These are phyloP conservation scores for Pseudobourletiella spinata DNA, from an alignment of 1,140 invertebrate species.

Conservation along the genomic window DNA sequence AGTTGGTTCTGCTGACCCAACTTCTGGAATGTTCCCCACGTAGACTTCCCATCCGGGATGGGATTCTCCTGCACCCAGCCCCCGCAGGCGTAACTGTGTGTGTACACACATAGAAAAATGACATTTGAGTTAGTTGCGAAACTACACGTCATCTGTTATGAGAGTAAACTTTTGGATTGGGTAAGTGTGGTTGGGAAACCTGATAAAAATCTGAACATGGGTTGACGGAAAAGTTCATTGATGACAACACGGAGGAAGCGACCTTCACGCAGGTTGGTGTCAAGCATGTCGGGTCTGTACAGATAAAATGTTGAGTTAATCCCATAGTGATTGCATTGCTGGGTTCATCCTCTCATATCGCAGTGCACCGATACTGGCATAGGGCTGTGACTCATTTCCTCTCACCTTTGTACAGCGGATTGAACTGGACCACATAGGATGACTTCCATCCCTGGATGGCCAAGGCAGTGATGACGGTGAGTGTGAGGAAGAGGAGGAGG, in stretches of 20 bases:
- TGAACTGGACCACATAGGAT: conserved; percentile 19
- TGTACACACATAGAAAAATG: too few relatives aligned
- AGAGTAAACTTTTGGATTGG: too few relatives aligned
- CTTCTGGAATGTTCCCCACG: conserved; percentile 91
- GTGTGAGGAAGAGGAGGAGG: conserved; percentile 14
- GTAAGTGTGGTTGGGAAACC: too few relatives aligned
- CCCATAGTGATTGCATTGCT: not conserved
- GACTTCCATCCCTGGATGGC: conserved; percentile 16
- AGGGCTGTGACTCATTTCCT: not conserved
- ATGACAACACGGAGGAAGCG: conserved; percentile 73
- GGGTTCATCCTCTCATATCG: not conserved
- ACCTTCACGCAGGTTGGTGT: conserved; percentile 33
- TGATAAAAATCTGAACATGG: conserved; percentile 94
- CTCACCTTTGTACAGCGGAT: conserved; percentile 1
- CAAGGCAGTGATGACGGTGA: conserved; percentile 14
- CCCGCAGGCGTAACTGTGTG: conserved; percentile 54
- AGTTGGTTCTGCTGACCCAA: conserved; percentile 86
- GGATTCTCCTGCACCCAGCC: conserved; percentile 49
- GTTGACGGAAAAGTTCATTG: conserved; percentile 66
- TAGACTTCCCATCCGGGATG: conserved; percentile 49
- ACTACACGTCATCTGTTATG: too few relatives aligned
- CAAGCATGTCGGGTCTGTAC: conserved; percentile 16
- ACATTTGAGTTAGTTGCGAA: too few relatives aligned
- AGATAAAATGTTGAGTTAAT: not conserved
- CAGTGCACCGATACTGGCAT: not conserved